Evolutionary conservation across 2,888 invertebrate species (phyloP), one percentile per base, ranked within the genome.

Genomic region (Tromatobia lineatoria): DNA sequence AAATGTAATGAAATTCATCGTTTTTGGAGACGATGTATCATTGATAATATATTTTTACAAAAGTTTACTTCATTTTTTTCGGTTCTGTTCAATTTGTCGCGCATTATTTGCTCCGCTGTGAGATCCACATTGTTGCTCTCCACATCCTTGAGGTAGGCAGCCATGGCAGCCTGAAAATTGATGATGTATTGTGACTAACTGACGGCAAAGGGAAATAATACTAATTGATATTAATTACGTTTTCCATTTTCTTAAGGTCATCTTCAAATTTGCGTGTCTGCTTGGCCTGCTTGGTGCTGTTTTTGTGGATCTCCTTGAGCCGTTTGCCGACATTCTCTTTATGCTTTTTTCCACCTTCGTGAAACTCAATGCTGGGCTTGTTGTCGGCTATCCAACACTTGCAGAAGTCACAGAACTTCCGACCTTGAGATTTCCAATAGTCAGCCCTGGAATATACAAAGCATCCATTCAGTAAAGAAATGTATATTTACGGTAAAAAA

Each of bases 321-420:
- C 97, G 96, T 91, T 97, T 97, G 81, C 97, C 96, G 38, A 99
- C 98, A 96, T 97, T 98, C 92, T 98, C 97, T 92, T 99, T 97
- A 94, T 99, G 99, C 42, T 97, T 95, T 92, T 97, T 97, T 7
- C 99, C 99, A 94, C 96, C 97, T 94, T 99, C 99, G 93, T 99
- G 99, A 92, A 98, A 99, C 86, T 98, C 97, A 90, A 98, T 96
- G 91, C 99, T 99, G 75, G 98, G 97, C 95, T 98, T 98, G 93
- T 99, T 99, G 94, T 99, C 99, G 76, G 99, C 98, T 90, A 99
- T 97, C 99, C 99, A 99, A 93, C 99, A 99, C 94, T 99, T 99
- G 94, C 99, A 99, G 94, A 98, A 98, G 89, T 99, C 99, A 93
- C 99, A 99, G 94, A 97, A 99, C 94, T 99, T 99, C 85, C 98